Base-by-base conservation (phyloP, 2,888 invertebrate species). In the Choristoneura rosaceana region DNA sequence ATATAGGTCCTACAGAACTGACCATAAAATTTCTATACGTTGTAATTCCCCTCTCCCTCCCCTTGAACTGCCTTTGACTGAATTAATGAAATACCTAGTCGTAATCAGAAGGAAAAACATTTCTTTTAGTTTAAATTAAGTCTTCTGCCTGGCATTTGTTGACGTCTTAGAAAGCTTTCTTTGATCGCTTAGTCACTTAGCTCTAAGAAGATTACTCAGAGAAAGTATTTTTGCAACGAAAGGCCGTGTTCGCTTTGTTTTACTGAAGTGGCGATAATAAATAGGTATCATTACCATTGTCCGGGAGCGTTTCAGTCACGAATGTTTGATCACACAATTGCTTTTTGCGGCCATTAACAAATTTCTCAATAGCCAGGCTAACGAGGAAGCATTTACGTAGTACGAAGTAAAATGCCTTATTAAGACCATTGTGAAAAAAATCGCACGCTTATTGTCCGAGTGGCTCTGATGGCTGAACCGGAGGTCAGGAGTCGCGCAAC, bases 401-500 rank as follows among this genome's bases (percentile, higher is more conserved):
- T 38, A 71, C n/a, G 25, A 45, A 67, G 17, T n/a, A 17, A 55
- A 66, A 47, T 71, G 43, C 43, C 58, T 59, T 59, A 61, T 60
- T 62, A 45, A 59, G 17, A 58, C 59, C 69, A 73, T 68, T 70
- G 63, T 73, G 74, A 75, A 79, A 80, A 52, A 77, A 79, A 78
- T 67, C 71, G 69, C 70, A 70, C 71, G 74, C 70, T 69, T 81
- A 84, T 85, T 86, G 85, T 87, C 82, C 80, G 76, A 86, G 82
- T 80, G 76, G 76, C 74, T 78, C 5, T 38, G 80, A 82, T 79
- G 80, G 77, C 82, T 82, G 81, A 76, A 80, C 77, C 47, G 70
- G 81, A 77, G 81, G 81, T 80, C 81, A 78, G 78, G 81, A 81
- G 84, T 83, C 85, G 80, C 67, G 79, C 85, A 90, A 90, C 92